Percentiles rank a stretch among this genome's conserved stretches.
Evolutionary conservation across 2,113 vertebrate genomes (phyloP).

Genomic region (Apeltes quadracus): DNA sequence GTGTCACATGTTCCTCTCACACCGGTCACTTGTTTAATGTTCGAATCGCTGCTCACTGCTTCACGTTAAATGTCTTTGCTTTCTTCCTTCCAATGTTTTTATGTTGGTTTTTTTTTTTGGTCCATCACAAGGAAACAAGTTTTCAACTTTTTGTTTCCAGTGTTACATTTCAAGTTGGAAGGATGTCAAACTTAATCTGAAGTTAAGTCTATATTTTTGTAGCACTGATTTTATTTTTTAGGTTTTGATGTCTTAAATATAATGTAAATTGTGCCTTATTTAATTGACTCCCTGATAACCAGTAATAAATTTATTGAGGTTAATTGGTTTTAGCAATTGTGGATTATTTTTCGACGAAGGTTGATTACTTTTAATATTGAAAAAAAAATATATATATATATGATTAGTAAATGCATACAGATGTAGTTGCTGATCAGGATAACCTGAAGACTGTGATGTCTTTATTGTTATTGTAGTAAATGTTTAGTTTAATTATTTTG

Average conservation of each 20-base stretch:
- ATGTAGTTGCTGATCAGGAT: no score
- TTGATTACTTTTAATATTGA: no score
- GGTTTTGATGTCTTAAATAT: slow-evolving; percentile 54
- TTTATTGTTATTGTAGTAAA: not conserved
- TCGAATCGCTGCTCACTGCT: not conserved
- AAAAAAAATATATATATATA: no score
- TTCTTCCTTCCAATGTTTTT: not conserved
- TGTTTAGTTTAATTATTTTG: not conserved
- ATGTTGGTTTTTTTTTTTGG: not conserved
- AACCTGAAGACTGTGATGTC: not conserved
- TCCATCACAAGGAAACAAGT: not conserved
- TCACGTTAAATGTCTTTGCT: not conserved
- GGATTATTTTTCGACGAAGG: not conserved
- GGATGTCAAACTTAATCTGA: slow-evolving; percentile 29
- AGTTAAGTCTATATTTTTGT: slow-evolving; percentile 64
- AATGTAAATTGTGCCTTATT: slow-evolving; percentile 77
- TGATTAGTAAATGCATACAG: no score
- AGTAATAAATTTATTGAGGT: slow-evolving; percentile 60
- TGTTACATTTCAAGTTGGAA: not conserved
- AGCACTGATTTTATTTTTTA: slow-evolving; percentile 44
- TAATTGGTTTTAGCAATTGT: not conserved
- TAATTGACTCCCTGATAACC: slow-evolving; percentile 65
- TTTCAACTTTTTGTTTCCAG: not conserved
- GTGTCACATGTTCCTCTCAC: not conserved
- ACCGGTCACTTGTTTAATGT: not conserved